Conservation (phyloP, 2,888 invertebrate species). For the Catotricha subobsoleta region DNA sequence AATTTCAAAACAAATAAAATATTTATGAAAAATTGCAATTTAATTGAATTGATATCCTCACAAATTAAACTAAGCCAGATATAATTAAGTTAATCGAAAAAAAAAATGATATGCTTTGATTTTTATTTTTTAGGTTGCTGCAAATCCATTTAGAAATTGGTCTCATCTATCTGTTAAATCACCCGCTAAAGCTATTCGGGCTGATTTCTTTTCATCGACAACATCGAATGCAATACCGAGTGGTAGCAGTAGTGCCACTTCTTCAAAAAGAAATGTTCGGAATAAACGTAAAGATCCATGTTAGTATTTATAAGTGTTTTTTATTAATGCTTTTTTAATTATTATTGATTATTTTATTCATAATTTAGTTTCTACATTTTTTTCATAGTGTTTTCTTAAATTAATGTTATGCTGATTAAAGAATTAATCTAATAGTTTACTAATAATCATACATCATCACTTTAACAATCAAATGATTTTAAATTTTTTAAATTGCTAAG, state of each 20-base stretch:
- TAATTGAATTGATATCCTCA: neutral
- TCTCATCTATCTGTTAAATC: constrained; percentile 17
- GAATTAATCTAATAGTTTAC: neutral
- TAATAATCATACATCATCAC: neutral
- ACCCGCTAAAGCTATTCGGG: constrained; percentile 1
- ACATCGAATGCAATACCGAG: neutral
- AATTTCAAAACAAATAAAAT: too few relatives aligned
- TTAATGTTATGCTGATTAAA: neutral
- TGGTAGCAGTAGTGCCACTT: neutral
- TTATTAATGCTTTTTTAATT: too few relatives aligned
- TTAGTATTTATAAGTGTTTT: constrained; percentile 2
- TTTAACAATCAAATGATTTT: too few relatives aligned
- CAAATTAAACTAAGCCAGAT: neutral
- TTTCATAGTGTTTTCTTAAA: neutral
- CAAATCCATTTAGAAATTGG: constrained; percentile 52
- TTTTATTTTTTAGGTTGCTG: constrained; percentile 30
- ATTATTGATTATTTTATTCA: too few relatives aligned
- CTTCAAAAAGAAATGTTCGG: neutral
- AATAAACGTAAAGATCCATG: constrained; percentile 7
- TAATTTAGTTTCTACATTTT: neutral
- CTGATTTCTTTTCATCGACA: constrained; percentile 6
- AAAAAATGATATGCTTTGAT: constrained; percentile 7
- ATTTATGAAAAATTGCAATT: too few relatives aligned
- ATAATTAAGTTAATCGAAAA: neutral
- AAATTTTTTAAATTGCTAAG: too few relatives aligned